These are phyloP conservation scores for Poeciliopsis turrubarensis DNA, from an alignment of 2,113 vertebrate species.

Conservation along the genomic window DNA sequence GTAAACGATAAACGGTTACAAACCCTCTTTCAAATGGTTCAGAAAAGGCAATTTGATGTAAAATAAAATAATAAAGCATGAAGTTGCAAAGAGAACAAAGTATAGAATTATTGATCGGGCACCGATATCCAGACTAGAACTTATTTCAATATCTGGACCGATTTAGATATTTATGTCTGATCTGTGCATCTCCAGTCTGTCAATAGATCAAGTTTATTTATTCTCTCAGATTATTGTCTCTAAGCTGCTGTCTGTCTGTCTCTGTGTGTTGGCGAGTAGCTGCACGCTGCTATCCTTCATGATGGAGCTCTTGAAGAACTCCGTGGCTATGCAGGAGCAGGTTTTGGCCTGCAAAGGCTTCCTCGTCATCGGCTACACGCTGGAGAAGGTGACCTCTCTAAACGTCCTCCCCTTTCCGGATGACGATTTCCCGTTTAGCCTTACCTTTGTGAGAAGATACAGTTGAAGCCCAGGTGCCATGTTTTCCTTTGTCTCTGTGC, in stretches of 20 bases:
- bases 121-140: too few species aligned
- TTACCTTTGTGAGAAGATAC: not conserved
- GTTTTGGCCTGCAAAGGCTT: slow-evolving; percentile 98
- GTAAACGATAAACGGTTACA: too few species aligned
- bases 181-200: too few species aligned
- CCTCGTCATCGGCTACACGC: slow-evolving; percentile 93
- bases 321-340: slow-evolving; percentile 98
- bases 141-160: too few species aligned
- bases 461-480: not conserved
- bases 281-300: slow-evolving; percentile 94
- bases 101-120: too few species aligned
- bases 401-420: slow-evolving; percentile 48
- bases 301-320: slow-evolving; percentile 97
- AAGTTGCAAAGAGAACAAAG: too few species aligned
- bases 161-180: too few species aligned
- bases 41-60: too few species aligned
- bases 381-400: slow-evolving; percentile 90
- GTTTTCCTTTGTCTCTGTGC: slow-evolving; percentile 14
- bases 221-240: slow-evolving; percentile 56
- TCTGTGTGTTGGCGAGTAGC: slow-evolving; percentile 70
- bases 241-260: slow-evolving; percentile 29
- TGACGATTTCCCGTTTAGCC: slow-evolving; percentile 50
- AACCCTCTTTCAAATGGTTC: too few species aligned
- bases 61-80: too few species aligned
- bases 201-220: too few species aligned